Percentiles rank a stretch among this genome's conserved stretches.
These are phyloP conservation scores for Timandra comae DNA, from an alignment of 2,888 invertebrate species.

Conservation along the genomic window DNA sequence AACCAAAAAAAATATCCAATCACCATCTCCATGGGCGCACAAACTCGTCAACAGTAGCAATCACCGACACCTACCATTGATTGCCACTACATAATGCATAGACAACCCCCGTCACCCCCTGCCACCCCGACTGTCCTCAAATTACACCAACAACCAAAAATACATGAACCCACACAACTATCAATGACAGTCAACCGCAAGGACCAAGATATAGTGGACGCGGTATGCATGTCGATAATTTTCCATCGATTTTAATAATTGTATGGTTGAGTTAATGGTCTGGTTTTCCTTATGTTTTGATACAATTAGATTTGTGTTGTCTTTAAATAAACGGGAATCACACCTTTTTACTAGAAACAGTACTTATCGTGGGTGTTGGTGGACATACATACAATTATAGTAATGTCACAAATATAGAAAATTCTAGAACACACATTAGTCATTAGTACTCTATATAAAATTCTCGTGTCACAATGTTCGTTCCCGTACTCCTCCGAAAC, in stretches of 20 bases:
- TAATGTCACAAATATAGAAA: too few species aligned
- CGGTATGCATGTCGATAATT: slow-evolving; percentile 48
- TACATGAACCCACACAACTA: slow-evolving; percentile 22
- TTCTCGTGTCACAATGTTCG: too few species aligned
- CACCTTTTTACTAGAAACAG: too few species aligned
- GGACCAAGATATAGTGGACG: slow-evolving; percentile 29
- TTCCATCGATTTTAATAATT: slow-evolving; percentile 64
- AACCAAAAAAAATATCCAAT: too few species aligned
- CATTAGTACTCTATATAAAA: too few species aligned
- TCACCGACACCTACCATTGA: slow-evolving; percentile 68
- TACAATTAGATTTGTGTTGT: not conserved
- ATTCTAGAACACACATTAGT: too few species aligned
- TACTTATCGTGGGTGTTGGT: too few species aligned
- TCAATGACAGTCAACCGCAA: not conserved
- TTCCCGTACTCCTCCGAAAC: too few species aligned
- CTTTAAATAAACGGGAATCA: too few species aligned
- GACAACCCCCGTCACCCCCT: slow-evolving; percentile 36
- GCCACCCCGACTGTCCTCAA: slow-evolving; percentile 36
- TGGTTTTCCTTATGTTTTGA: slow-evolving; percentile 6
- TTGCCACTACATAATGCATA: slow-evolving; percentile 72
- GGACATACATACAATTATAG: too few species aligned
- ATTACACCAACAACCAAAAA: slow-evolving; percentile 39
- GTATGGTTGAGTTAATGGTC: slow-evolving; percentile 21
- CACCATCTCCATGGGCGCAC: too few species aligned
- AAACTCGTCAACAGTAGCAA: slow-evolving; percentile 45